These are phyloP conservation scores for Balearica regulorum DNA, from an alignment of 2,797 vertebrate genomes.

Conservation along the genomic window DNA sequence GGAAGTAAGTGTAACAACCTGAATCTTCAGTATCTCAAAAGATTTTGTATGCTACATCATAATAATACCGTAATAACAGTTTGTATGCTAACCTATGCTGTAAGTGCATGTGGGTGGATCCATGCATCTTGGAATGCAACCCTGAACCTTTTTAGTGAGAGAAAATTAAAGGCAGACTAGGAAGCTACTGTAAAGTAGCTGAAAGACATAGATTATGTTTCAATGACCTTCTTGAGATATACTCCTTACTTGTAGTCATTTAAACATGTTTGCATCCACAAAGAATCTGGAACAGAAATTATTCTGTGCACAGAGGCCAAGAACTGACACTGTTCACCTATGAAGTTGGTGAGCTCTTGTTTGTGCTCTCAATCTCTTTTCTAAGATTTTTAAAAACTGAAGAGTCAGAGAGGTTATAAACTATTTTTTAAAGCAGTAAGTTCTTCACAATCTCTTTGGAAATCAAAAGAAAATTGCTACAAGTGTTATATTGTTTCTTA, in stretches of 20 bases:
- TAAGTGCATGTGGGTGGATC: neutral
- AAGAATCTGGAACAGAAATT: neutral
- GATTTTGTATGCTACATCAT: neutral
- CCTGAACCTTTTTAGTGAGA: neutral
- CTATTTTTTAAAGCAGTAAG: slow-evolving; percentile 25
- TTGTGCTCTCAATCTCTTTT: slow-evolving; percentile 19
- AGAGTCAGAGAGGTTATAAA: slow-evolving; percentile 40
- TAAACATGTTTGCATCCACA: neutral
- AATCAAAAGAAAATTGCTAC: slow-evolving; percentile 39
- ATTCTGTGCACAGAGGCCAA: neutral
- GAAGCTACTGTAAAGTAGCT: neutral
- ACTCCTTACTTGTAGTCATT: neutral
- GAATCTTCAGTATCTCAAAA: neutral
- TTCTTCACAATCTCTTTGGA: slow-evolving; percentile 26
- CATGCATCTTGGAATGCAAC: neutral
- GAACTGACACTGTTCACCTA: neutral
- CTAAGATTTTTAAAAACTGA: neutral
- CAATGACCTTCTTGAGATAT: neutral
- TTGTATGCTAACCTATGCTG: neutral
- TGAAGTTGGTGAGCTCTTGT: neutral
- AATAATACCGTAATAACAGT: neutral
- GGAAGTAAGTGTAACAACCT: neutral
- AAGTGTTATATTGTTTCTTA: neutral
- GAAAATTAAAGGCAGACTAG: neutral
- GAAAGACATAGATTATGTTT: neutral